phyloP scores from a whole-genome alignment of 1,140 invertebrate species.

The Aphidius ervi region DNA sequence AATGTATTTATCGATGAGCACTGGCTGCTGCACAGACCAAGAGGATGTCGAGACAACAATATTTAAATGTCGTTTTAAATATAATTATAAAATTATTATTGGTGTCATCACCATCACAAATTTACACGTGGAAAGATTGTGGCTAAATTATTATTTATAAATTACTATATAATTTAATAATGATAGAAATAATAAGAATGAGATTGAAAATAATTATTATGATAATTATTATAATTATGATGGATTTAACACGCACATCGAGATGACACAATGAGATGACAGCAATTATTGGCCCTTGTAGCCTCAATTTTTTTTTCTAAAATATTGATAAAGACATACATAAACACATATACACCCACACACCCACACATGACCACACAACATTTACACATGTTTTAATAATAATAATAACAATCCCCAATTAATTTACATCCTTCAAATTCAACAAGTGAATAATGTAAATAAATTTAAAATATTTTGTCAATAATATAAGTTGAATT shows the following conservation, averaged over 20 bases:
- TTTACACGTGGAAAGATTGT: constrained; percentile 48
- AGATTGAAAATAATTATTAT: too few species aligned
- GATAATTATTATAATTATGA: too few species aligned
- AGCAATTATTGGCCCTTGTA: constrained; percentile 17
- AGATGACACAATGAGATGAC: constrained; percentile 18
- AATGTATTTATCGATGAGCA: constrained; percentile 41
- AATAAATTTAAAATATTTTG: too few species aligned
- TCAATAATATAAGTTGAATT: too few species aligned
- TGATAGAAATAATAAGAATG: constrained; percentile 1
- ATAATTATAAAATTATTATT: constrained; percentile 3
- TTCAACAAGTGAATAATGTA: too few species aligned
- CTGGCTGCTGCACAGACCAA: constrained; percentile 33
- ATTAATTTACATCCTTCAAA: too few species aligned
- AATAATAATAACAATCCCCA: too few species aligned
- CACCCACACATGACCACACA: too few species aligned
- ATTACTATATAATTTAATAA: not conserved
- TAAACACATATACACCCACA: too few species aligned
- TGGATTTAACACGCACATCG: not conserved
- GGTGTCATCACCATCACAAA: constrained; percentile 11
- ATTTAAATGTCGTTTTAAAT: too few species aligned
- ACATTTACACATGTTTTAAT: too few species aligned
- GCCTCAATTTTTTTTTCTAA: constrained; percentile 1
- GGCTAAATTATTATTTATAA: constrained; percentile 33
- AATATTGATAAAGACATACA: not conserved
- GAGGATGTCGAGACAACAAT: constrained; percentile 41